Evolutionary conservation across 2,888 invertebrate species (phyloP).

Genomic region (Zaprionus bogoriensis): DNA sequence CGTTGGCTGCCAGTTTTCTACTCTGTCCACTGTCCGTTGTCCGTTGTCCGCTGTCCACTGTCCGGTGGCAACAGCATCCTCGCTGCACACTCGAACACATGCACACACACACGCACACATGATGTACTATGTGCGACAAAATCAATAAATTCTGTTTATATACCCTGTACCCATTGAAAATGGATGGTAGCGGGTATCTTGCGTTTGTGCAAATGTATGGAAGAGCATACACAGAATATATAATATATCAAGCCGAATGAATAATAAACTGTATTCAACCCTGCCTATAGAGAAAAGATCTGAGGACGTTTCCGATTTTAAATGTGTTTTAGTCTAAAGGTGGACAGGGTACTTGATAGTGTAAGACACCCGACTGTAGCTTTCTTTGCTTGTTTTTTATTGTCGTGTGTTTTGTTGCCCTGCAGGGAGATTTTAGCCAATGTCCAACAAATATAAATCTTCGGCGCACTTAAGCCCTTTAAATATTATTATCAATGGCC

Average conservation of each 20-base stretch:
- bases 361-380: too few relatives aligned
- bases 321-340: too few relatives aligned
- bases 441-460: constrained; percentile 74
- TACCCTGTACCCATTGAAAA: too few relatives aligned
- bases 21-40: background rate
- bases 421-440: constrained; percentile 52
- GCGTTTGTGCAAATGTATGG: too few relatives aligned
- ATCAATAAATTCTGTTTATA: constrained; percentile 72
- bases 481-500: constrained; percentile 74
- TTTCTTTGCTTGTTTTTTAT: too few relatives aligned
- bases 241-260: too few relatives aligned
- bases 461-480: constrained; percentile 72
- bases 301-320: too few relatives aligned
- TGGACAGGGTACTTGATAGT: too few relatives aligned
- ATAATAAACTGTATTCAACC: too few relatives aligned
- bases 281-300: too few relatives aligned
- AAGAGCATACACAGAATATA: too few relatives aligned
- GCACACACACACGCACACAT: constrained; percentile 10
- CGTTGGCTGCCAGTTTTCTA: constrained; percentile 35
- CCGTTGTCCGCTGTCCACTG: constrained; percentile 3
- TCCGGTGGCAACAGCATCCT: constrained; percentile 61
- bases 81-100: constrained; percentile 17
- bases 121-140: constrained; percentile 55
- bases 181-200: too few relatives aligned
- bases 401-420: constrained; percentile 12